Evolutionary conservation across 2,113 vertebrate genomes (phyloP).

Genomic region (Syngnathus typhle): DNA sequence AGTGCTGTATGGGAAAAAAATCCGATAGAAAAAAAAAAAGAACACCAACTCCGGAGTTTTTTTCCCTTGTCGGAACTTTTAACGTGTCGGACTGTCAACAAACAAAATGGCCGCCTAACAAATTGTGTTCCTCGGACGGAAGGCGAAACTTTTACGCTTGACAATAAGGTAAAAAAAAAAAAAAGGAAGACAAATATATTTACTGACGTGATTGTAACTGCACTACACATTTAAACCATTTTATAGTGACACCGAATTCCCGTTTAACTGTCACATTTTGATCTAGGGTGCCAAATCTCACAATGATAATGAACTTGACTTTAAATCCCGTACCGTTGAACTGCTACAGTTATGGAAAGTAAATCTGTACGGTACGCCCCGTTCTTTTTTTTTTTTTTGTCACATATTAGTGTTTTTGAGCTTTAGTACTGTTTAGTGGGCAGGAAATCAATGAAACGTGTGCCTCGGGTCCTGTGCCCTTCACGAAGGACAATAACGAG

Average conservation of each 20-base stretch:
- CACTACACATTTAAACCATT: not conserved
- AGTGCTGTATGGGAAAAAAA: not conserved
- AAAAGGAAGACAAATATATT: not conserved
- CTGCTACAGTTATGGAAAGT: not conserved
- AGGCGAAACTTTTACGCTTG: not conserved
- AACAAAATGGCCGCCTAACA: slow-evolving; percentile 43
- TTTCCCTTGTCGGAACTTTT: slow-evolving; percentile 47
- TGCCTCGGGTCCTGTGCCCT: not conserved
- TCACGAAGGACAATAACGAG: slow-evolving; percentile 6
- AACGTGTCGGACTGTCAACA: slow-evolving; percentile 55
- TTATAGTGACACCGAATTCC: not conserved
- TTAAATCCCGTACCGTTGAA: not conserved
- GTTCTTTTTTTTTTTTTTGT: not conserved
- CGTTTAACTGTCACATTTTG: not conserved
- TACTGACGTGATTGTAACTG: too few relatives aligned
- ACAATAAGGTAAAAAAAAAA: slow-evolving; percentile 16
- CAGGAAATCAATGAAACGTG: slow-evolving; percentile 1
- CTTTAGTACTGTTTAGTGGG: not conserved
- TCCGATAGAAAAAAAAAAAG: not conserved
- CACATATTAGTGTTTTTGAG: not conserved
- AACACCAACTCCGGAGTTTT: not conserved
- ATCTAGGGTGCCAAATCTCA: not conserved
- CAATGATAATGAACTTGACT: not conserved
- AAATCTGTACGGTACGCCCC: not conserved
- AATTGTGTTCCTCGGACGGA: not conserved